Base-by-base conservation (phyloP, 2,113 vertebrate genomes). In the Eira barbara region DNA sequence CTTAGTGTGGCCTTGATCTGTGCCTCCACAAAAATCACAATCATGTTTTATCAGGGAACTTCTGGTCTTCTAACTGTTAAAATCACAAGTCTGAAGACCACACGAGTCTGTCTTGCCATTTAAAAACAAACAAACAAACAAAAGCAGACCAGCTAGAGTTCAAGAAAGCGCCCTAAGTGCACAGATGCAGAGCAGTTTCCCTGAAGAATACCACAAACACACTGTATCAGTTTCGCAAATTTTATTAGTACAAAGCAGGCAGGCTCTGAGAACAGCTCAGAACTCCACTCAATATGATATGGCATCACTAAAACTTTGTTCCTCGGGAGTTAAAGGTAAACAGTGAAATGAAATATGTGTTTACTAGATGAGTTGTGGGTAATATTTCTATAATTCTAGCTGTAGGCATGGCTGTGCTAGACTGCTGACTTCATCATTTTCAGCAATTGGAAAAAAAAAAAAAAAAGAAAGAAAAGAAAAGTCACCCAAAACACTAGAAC, bases 271-370 rank as follows among this genome's bases (percentile, higher is more conserved):
- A n/a, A 73, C 0, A 14, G 34, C 42, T 69, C 2, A 29, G 42
- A 85, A 74, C 31, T 47, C 73, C 1, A 0, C 73, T 65, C 63
- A 90, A 81, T 65, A 86, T 67, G 36, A 1, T 21, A 34, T 42
- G 39, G 27, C 36, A 34, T 73, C 57, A 15, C 11, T 23, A 39
- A 91, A 36, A 52, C 17, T 57, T 84, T 52, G 31, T 39, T 52
- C 63, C 45, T 34, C 21, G 1, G 78, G 63, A 91, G 57, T 49
- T 57, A 89, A 80, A 85, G 73, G 80, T 89, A 23, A 71, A 36
- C 29, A 65, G 23, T 42, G 15, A 97, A 71, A 87, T 91, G 52
- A 95, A 93, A 63, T 87, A 87, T 76, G 57, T 85, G 12, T 90
- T 91, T 67, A 63, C 42, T 55, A 76, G 57, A 39, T 34, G 39